These are phyloP conservation scores for Carcina quercana DNA, from an alignment of 2,888 invertebrate species.

Conservation along the genomic window DNA sequence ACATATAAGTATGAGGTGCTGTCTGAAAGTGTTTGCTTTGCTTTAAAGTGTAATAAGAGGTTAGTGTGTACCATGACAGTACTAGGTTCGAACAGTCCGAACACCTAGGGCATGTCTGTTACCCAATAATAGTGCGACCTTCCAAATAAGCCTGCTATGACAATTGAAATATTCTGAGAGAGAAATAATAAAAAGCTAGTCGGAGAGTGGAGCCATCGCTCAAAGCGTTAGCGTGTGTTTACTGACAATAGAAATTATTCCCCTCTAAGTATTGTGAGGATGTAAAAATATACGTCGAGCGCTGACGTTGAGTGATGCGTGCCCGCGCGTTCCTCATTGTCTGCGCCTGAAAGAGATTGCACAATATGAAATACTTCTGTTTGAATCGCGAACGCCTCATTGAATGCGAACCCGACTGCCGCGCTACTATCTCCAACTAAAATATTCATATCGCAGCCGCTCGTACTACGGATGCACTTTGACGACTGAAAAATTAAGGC, in stretches of 20 bases:
- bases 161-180: conserved; percentile 14
- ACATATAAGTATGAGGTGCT: too few species aligned
- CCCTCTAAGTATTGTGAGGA: conserved; percentile 57
- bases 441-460: conserved; percentile 39
- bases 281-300: conserved; percentile 61
- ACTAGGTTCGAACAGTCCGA: too few species aligned
- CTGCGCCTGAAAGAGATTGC: conserved; percentile 64
- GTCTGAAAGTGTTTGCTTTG: too few species aligned
- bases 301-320: conserved; percentile 71
- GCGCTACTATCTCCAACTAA: conserved; percentile 38
- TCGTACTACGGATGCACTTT: not conserved
- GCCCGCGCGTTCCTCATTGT: conserved; percentile 56
- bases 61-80: too few species aligned
- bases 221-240: conserved; percentile 48
- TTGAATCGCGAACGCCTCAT: conserved; percentile 54
- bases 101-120: too few species aligned
- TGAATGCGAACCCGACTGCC: conserved; percentile 42
- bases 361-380: conserved; percentile 66
- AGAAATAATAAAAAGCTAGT: conserved; percentile 37
- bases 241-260: conserved; percentile 66
- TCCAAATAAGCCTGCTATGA: too few species aligned
- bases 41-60: too few species aligned
- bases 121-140: too few species aligned
- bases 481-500: not conserved
- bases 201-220: conserved; percentile 31